These are phyloP conservation scores for Tetragonula clypearis DNA, from an alignment of 1,140 invertebrate species.

Conservation along the genomic window DNA sequence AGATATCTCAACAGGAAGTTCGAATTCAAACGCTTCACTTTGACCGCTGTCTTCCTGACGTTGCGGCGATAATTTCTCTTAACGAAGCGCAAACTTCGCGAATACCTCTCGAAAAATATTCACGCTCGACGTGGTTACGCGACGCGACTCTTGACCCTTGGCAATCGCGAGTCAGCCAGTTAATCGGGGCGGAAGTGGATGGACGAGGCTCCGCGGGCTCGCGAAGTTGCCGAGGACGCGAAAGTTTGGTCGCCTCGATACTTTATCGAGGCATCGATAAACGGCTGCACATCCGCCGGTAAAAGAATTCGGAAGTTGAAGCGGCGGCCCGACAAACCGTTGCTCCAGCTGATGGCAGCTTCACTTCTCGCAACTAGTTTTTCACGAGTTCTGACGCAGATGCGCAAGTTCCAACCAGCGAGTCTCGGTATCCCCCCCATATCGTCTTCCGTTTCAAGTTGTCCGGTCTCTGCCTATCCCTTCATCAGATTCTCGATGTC, in stretches of 20 bases:
- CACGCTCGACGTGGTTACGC: neutral
- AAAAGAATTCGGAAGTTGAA: slow-evolving; percentile 59
- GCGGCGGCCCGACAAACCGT: slow-evolving; percentile 35
- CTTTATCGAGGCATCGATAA: slow-evolving; percentile 64
- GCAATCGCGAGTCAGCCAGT: neutral
- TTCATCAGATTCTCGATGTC: slow-evolving; percentile 18
- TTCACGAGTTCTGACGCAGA: slow-evolving; percentile 35
- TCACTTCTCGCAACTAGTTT: slow-evolving; percentile 60
- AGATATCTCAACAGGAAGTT: no score
- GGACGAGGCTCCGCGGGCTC: neutral
- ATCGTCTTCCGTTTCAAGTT: slow-evolving; percentile 55
- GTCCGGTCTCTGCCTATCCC: neutral
- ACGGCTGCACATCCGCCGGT: slow-evolving; percentile 54
- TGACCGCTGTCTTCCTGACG: no score
- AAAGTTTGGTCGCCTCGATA: slow-evolving; percentile 39
- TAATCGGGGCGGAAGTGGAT: neutral
- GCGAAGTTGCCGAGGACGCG: slow-evolving; percentile 40
- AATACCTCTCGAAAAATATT: neutral
- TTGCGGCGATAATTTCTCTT: no score
- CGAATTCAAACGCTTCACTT: neutral
- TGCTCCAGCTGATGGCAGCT: neutral
- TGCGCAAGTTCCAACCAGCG: slow-evolving; percentile 41
- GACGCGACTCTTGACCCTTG: neutral
- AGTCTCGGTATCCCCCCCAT: slow-evolving; percentile 3
- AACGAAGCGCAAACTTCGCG: neutral